Evolutionary conservation across 2,888 invertebrate species (phyloP), one percentile per base, ranked within the genome.

Genomic region (Acleris sparsana): DNA sequence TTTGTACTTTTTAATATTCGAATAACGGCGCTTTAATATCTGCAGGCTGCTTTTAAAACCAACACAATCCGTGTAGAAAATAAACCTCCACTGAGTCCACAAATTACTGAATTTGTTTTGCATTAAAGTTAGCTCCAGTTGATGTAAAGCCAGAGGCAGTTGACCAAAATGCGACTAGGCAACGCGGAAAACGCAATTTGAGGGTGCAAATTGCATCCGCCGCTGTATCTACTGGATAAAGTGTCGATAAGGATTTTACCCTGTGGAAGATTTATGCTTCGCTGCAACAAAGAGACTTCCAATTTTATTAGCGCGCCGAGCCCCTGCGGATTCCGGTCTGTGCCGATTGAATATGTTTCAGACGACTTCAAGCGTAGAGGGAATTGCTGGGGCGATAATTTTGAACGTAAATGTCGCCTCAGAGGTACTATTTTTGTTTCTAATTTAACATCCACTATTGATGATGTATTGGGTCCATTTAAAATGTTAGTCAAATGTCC

Each of bases 131-230:
- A 44, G 29, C 29, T 62, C 39, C 39, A 39, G 39, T 66, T 57
- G 52, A 53, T 64, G 52, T 16, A 39, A 62, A 25, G 6, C 13
- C 29, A 18, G 52, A 17, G 52, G 16, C 67, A 73, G 76, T 75
- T 78, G 76, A 76, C 77, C 75, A 72, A 75, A 80, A 78, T 75
- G 71, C 70, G 72, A 74, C 71, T 68, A 74, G 73, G 69, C 71
- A 73, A 75, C 69, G 69, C 62, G 71, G 76, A 66, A 78, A 84
- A 81, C 66, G 73, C 77, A 80, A 81, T 82, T 82, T 79, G 74
- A 72, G 74, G 77, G 68, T 71, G 75, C 75, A 81, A 84, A 84
- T 84, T 83, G 81, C 79, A 82, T 80, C 74, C 74, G 70, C 65
- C 72, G 53, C 69, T 68, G 71, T 70, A 73, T 76, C 74, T 70